Evolutionary conservation across 2,888 invertebrate genomes (phyloP).

Genomic region (Eupithecia tripunctaria): DNA sequence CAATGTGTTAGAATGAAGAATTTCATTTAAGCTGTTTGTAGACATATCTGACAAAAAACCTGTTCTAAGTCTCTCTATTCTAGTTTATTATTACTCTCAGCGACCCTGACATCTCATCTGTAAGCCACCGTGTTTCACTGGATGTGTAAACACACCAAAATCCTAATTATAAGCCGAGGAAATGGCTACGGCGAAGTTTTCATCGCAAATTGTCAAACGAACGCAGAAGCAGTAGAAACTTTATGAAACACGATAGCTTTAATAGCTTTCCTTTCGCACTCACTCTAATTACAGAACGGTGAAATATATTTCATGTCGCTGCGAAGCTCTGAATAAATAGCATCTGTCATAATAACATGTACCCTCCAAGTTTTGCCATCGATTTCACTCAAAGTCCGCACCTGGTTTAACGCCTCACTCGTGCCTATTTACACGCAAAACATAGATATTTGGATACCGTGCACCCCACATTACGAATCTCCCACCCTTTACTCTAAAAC

Average conservation of each 20-base stretch:
- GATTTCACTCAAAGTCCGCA: constrained; percentile 74
- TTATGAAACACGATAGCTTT: constrained; percentile 56
- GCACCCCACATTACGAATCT: constrained; percentile 65
- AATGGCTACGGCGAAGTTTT: constrained; percentile 27
- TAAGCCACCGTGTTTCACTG: background rate
- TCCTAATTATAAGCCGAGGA: constrained; percentile 3
- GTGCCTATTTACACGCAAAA: constrained; percentile 80
- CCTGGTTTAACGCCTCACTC: constrained; percentile 80
- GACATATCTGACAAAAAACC: background rate
- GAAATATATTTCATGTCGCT: constrained; percentile 63
- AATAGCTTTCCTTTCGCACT: constrained; percentile 58
- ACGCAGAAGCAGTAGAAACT: constrained; percentile 42
- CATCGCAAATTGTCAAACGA: constrained; percentile 36
- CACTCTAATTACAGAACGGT: constrained; percentile 60
- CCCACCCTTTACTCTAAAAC: constrained; percentile 49
- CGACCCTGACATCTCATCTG: background rate
- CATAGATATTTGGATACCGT: constrained; percentile 78
- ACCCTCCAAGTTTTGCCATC: constrained; percentile 73
- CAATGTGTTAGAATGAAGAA: background rate
- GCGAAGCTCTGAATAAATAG: constrained; percentile 70
- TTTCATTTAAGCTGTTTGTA: background rate
- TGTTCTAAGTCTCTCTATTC: background rate
- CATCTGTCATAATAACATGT: constrained; percentile 81
- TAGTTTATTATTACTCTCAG: background rate
- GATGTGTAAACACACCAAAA: background rate